These are phyloP conservation scores for Pelagia noctiluca DNA, from an alignment of 30 jellyfish, hydroid and myxozoan species.

Conservation along the genomic window DNA sequence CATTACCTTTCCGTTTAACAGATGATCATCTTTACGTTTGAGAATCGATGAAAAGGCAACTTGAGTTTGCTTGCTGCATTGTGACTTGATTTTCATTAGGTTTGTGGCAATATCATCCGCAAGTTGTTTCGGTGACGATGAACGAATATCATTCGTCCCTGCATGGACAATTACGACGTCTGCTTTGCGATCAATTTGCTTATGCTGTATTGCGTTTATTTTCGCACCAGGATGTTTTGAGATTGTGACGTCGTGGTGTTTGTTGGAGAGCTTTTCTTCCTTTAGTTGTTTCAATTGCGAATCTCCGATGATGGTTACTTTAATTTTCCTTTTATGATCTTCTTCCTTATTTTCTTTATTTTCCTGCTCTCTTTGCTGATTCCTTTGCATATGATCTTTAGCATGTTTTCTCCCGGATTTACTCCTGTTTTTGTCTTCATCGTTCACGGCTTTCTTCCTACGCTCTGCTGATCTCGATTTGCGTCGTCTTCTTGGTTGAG, in stretches of 20 bases:
- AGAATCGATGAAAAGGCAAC: constrained; percentile 14
- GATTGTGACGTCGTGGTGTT: background rate
- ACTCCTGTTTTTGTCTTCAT: too few species aligned
- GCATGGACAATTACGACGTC: constrained; percentile 21
- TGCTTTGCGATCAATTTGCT: constrained; percentile 11
- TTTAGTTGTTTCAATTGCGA: constrained; percentile 21
- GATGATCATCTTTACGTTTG: background rate
- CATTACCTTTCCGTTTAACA: background rate
- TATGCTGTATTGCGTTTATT: background rate
- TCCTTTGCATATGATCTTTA: too few species aligned
- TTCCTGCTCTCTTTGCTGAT: too few species aligned
- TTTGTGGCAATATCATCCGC: constrained; percentile 6
- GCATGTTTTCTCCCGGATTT: too few species aligned
- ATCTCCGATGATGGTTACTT: constrained; percentile 8
- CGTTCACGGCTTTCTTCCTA: too few species aligned
- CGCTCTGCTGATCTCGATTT: too few species aligned
- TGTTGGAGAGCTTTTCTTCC: background rate
- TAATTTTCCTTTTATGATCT: background rate
- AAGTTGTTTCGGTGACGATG: constrained; percentile 5
- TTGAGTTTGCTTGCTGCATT: background rate
- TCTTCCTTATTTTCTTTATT: too few species aligned
- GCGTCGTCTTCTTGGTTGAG: too few species aligned
- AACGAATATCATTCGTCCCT: background rate
- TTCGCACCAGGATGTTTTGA: constrained; percentile 18
- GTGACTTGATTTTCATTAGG: constrained; percentile 7